Conservation (phyloP, 2,888 invertebrate species). For the Diarsia mendica region DNA sequence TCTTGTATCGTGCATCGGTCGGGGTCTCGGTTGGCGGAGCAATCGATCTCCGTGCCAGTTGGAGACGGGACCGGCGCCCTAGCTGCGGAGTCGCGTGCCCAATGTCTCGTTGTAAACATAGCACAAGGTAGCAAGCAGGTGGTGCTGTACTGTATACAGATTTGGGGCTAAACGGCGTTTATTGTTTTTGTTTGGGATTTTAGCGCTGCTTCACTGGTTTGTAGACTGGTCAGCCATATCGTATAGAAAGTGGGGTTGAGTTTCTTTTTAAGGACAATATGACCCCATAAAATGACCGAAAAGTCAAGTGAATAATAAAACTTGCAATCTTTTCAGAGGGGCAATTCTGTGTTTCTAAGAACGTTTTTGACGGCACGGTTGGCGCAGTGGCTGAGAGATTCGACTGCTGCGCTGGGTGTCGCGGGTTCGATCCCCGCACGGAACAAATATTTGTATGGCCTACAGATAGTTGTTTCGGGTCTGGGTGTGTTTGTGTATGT, state of each 20-base stretch:
- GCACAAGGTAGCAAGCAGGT: conserved; percentile 90
- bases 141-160: conserved; percentile 26
- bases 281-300: background rate
- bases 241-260: background rate
- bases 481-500: too few species aligned
- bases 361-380: too few species aligned
- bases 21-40: conserved; percentile 42
- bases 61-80: conserved; percentile 70
- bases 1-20: conserved; percentile 35
- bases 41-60: conserved; percentile 77
- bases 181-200: conserved; percentile 21
- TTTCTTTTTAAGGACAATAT: too few species aligned
- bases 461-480: too few species aligned
- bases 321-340: too few species aligned
- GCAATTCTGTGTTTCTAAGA: too few species aligned
- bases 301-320: too few species aligned
- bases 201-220: conserved; percentile 3
- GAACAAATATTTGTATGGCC: too few species aligned
- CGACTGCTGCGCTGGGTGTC: too few species aligned
- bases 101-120: conserved; percentile 69
- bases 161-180: conserved; percentile 15
- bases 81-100: conserved; percentile 62
- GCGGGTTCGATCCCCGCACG: too few species aligned
- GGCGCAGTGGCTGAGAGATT: too few species aligned
- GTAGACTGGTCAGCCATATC: background rate